These are phyloP conservation scores for Carterocephalus palaemon DNA, from an alignment of 2,888 invertebrate genomes.

Conservation along the genomic window DNA sequence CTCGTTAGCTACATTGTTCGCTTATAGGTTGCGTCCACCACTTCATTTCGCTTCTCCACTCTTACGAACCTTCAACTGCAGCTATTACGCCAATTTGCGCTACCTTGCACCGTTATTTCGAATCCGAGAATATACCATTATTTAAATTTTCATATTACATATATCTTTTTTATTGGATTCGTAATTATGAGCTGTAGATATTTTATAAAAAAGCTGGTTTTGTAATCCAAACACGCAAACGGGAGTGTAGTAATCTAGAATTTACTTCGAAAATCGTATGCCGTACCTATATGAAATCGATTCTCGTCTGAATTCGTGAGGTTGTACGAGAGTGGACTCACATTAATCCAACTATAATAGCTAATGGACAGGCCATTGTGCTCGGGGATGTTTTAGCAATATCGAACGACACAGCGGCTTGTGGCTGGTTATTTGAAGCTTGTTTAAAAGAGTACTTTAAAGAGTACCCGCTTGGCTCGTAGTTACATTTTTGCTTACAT, in stretches of 20 bases:
- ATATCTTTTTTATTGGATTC: too few relatives aligned
- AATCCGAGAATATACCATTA: background rate
- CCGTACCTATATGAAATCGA: too few relatives aligned
- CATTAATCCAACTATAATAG: slow-evolving; percentile 2
- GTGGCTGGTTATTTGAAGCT: too few relatives aligned
- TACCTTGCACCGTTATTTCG: background rate
- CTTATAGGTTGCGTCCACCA: background rate
- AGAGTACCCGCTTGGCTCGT: too few relatives aligned
- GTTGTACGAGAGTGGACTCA: background rate
- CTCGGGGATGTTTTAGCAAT: slow-evolving; percentile 4
- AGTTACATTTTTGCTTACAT: too few relatives aligned
- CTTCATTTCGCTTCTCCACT: background rate
- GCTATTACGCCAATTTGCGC: slow-evolving; percentile 7
- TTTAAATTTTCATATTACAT: too few relatives aligned
- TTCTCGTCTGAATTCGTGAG: slow-evolving; percentile 9
- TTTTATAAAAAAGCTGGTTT: too few relatives aligned
- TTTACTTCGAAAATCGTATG: too few relatives aligned
- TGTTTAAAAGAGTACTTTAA: slow-evolving; percentile 1
- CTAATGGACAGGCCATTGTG: slow-evolving; percentile 8
- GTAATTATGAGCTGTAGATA: too few relatives aligned
- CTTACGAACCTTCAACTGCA: slow-evolving; percentile 1
- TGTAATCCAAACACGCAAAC: too few relatives aligned
- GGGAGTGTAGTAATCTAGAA: too few relatives aligned
- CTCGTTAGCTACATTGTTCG: slow-evolving; percentile 4
- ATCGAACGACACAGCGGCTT: too few relatives aligned